Evolutionary conservation across 1,140 invertebrate genomes (phyloP).

Genomic region (Acromyrmex echinatior): DNA sequence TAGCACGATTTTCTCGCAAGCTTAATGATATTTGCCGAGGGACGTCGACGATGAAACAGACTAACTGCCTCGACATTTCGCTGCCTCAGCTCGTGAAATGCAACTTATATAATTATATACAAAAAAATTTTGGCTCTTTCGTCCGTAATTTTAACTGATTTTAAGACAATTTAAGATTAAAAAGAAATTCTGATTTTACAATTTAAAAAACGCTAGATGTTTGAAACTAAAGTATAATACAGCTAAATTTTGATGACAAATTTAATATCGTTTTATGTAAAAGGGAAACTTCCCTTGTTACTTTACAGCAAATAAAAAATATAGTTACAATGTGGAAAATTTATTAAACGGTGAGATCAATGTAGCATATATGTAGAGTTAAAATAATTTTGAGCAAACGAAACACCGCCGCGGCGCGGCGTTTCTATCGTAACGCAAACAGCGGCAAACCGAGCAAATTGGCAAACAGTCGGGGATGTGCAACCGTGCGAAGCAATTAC

Average conservation of each 20-base stretch:
- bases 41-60: neutral
- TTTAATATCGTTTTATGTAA: neutral
- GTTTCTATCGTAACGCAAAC: constrained; percentile 71
- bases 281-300: neutral
- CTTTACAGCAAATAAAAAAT: neutral
- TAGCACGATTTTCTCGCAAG: constrained; percentile 42
- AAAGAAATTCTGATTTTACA: neutral
- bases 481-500: constrained; percentile 83
- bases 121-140: neutral
- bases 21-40: constrained; percentile 49
- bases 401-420: constrained; percentile 1
- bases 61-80: constrained; percentile 17
- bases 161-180: neutral
- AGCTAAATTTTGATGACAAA: neutral
- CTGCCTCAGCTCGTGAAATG: neutral
- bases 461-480: constrained; percentile 77
- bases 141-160: neutral
- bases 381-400: constrained; percentile 18
- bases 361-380: neutral
- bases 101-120: neutral
- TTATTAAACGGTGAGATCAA: neutral
- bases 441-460: constrained; percentile 78
- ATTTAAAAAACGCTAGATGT: neutral
- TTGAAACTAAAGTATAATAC: neutral
- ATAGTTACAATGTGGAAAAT: neutral